Conservation (phyloP, 2,888 invertebrate species). For the Drosophila borealis region DNA sequence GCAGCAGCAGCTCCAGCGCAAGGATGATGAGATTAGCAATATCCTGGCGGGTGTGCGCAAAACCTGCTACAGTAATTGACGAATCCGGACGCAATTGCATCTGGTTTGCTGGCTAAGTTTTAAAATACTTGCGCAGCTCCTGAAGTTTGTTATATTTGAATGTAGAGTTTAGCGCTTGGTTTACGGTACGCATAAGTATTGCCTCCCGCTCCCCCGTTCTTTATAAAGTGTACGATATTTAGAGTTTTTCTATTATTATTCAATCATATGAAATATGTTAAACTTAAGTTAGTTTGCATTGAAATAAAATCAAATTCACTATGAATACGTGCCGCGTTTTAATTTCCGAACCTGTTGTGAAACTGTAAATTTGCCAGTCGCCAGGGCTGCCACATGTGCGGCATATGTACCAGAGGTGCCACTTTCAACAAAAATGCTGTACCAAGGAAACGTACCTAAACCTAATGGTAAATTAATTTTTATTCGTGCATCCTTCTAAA, state of each 20-base stretch:
- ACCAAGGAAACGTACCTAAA: too few relatives aligned
- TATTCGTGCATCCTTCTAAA: too few relatives aligned
- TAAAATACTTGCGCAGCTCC: conserved; percentile 9
- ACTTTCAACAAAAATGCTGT: too few relatives aligned
- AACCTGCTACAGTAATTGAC: conserved; percentile 92
- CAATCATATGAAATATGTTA: conserved; percentile 38
- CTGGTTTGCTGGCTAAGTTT: conserved; percentile 1
- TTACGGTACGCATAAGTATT: conserved; percentile 49
- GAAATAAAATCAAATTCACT: conserved; percentile 53
- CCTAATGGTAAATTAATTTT: too few relatives aligned
- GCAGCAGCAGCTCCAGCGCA: conserved; percentile 86
- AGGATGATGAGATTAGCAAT: conserved; percentile 95
- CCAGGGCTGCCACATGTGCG: too few relatives aligned
- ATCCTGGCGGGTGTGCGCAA: conserved; percentile 95
- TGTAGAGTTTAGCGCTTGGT: conserved; percentile 48
- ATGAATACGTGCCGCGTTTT: conserved; percentile 6
- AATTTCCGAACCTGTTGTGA: neutral
- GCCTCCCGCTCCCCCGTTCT: conserved; percentile 1
- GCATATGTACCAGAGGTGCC: too few relatives aligned
- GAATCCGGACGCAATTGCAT: neutral
- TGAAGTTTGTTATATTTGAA: conserved; percentile 47
- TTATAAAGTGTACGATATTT: conserved; percentile 39
- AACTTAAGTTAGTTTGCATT: conserved; percentile 57
- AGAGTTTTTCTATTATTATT: conserved; percentile 41
- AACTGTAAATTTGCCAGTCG: neutral